A percentile compares a stretch with the other conserved stretches of the same genome.
phyloP scores from a whole-genome alignment of 1,140 invertebrate species.

The Daktulosphaira vitifoliae region DNA sequence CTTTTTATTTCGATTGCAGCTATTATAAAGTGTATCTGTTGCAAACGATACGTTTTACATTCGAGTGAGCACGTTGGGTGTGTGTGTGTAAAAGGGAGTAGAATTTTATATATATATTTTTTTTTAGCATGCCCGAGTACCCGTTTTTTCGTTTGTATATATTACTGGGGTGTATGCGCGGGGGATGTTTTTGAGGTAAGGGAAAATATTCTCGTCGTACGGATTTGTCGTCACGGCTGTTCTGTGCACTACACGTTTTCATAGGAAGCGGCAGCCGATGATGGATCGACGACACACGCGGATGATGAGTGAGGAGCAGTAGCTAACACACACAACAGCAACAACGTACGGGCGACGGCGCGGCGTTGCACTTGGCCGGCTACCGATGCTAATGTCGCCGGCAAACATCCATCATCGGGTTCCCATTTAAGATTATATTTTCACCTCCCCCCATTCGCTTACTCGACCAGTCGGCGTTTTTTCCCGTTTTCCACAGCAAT shows the following conservation, averaged over 20 bases:
- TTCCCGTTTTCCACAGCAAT: not conserved
- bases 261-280: not conserved
- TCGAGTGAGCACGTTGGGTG: slow-evolving; percentile 7
- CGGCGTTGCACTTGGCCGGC: slow-evolving; percentile 20
- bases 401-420: slow-evolving; percentile 32
- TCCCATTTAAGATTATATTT: slow-evolving; percentile 28
- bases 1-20: no score
- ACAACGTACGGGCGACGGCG: not conserved
- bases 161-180: not conserved
- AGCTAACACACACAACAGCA: not conserved
- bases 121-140: not conserved
- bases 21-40: slow-evolving; percentile 25
- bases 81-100: not conserved
- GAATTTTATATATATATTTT: not conserved
- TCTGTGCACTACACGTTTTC: no score
- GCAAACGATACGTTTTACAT: slow-evolving; percentile 30
- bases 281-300: slow-evolving; percentile 29
- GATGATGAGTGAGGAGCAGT: slow-evolving; percentile 21
- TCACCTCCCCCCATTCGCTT: no score
- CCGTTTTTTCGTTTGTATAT: not conserved
- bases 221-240: slow-evolving; percentile 26
- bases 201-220: slow-evolving; percentile 8
- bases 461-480: not conserved
- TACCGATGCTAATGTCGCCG: slow-evolving; percentile 29
- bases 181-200: not conserved